Evolutionary conservation across 2,888 invertebrate genomes (phyloP).

Genomic region (Oscheius sp.): DNA sequence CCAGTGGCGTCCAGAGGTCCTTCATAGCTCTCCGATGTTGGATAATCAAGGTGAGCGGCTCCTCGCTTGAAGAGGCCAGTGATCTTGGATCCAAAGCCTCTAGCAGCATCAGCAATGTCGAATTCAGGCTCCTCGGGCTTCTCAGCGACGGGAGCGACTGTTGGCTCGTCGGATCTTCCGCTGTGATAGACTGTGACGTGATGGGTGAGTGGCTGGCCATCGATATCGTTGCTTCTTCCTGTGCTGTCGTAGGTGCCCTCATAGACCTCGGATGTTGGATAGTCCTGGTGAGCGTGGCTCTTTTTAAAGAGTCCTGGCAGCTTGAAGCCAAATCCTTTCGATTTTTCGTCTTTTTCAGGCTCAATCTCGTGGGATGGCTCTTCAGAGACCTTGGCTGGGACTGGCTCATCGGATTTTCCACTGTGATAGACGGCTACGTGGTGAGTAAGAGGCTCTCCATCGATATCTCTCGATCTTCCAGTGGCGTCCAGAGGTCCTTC

Average conservation of each 20-base stretch:
- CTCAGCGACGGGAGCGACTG: neutral
- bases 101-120: constrained; percentile 10
- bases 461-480: constrained; percentile 33
- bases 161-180: constrained; percentile 38
- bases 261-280: constrained; percentile 45
- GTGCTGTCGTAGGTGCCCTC: constrained; percentile 48
- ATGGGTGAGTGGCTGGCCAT: constrained; percentile 34
- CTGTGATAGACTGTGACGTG: constrained; percentile 37
- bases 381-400: neutral
- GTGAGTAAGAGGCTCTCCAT: constrained; percentile 33
- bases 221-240: constrained; percentile 33
- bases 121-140: neutral
- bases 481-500: constrained; percentile 48
- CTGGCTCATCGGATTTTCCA: constrained; percentile 38
- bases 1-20: constrained; percentile 42
- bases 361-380: neutral
- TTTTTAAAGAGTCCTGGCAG: constrained; percentile 37
- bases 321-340: constrained; percentile 24
- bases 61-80: constrained; percentile 37
- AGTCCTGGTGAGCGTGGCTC: constrained; percentile 37
- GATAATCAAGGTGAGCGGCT: constrained; percentile 48
- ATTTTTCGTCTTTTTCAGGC: neutral
- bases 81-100: constrained; percentile 36
- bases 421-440: constrained; percentile 37
- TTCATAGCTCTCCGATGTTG: constrained; percentile 40